Evolutionary conservation across 2,797 vertebrate genomes (phyloP).

Genomic region (Taeniopygia guttata): DNA sequence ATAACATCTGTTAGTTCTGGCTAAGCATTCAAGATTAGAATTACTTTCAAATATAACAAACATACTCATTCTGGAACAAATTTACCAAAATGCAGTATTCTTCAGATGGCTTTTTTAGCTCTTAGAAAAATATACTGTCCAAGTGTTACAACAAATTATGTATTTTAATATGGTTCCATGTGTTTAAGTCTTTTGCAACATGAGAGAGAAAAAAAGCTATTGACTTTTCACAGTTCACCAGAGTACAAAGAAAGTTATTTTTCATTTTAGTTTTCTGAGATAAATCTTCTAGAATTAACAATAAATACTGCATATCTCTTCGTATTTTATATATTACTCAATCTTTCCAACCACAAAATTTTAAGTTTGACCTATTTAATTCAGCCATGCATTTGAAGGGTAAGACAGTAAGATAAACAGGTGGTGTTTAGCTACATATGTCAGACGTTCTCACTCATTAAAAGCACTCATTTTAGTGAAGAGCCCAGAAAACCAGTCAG

Average conservation of each 20-base stretch:
- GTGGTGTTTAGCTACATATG: neutral
- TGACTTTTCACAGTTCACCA: neutral
- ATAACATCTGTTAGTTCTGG: neutral
- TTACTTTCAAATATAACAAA: neutral
- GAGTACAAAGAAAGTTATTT: neutral
- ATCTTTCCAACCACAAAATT: neutral
- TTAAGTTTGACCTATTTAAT: neutral
- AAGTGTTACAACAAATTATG: neutral
- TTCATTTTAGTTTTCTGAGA: neutral
- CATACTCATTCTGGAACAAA: neutral
- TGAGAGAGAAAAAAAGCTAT: neutral
- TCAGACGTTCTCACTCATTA: neutral
- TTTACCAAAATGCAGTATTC: neutral
- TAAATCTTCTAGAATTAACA: neutral
- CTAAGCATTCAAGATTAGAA: neutral
- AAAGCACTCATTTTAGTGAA: neutral
- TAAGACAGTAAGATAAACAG: neutral
- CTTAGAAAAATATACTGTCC: neutral
- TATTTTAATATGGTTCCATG: neutral
- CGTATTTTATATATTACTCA: neutral
- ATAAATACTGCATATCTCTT: neutral
- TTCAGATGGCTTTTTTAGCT: neutral
- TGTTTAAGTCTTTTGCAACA: neutral
- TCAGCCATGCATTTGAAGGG: neutral
- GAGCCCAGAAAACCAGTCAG: neutral